phyloP scores from a whole-genome alignment of 2,113 vertebrate genomes.

The Struthidea cinerea region DNA sequence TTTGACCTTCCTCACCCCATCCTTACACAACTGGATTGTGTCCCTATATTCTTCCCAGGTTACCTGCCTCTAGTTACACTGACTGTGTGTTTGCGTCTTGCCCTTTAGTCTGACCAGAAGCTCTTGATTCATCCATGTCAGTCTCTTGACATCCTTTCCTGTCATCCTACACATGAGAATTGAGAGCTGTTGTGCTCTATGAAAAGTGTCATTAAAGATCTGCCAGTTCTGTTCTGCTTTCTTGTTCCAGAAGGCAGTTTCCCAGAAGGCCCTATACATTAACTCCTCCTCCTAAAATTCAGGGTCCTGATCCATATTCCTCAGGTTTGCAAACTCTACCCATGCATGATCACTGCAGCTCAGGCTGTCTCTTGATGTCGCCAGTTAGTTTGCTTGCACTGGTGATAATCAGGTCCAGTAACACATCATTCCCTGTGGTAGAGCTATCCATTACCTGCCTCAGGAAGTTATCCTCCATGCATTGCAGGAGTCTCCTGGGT shows the following conservation, averaged over 20 bases:
- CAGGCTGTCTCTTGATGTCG: neutral
- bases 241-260: neutral
- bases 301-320: neutral
- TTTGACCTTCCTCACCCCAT: neutral
- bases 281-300: neutral
- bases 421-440: neutral
- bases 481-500: neutral
- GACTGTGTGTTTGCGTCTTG: neutral
- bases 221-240: neutral
- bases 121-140: neutral
- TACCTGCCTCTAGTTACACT: neutral
- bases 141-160: neutral
- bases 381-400: neutral
- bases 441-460: neutral
- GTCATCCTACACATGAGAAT: neutral
- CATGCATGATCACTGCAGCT: no score
- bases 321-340: neutral
- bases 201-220: neutral
- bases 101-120: neutral
- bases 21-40: neutral
- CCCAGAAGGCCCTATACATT: neutral
- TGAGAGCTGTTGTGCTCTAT: neutral
- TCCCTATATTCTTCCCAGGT: neutral
- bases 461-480: neutral
- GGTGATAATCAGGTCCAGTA: neutral